Base-by-base conservation (phyloP, 2,113 vertebrate genomes). In the Electrona antarctica region DNA sequence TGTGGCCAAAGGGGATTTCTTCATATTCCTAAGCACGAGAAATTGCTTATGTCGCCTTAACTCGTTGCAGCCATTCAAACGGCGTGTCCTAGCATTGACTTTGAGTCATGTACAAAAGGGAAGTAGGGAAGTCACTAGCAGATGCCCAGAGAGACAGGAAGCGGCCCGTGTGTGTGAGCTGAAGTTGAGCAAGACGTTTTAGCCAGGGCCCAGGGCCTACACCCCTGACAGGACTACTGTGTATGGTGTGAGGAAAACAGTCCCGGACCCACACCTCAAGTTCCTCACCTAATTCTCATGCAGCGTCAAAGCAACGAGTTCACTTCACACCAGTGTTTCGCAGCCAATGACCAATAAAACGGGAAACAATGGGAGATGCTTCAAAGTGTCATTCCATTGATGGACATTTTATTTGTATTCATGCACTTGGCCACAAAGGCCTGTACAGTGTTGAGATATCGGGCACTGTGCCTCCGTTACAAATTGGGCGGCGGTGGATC, bases 231-330 rank as follows among this genome's bases (percentile, higher is more conserved):
- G 1, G 55, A 41, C 61, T 7, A 15, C 70, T 67, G 74, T 84
- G 81, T 61, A 77, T 46, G 60, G 67, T 13, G 54, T 8, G 58
- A 2, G 61, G 14, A 14, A 54, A 69, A 84, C 85, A 65, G 62
- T 28, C 71, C 69, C 8, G 69, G 15, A 21, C 81, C 64, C 72
- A 73, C 15, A 73, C 15, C 56, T 79, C 57, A 46, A 60, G 71
- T 55, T 60, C 79, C 66, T 56, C 74, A 64, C 77, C 85, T 86
- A 82, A 73, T 91, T 90, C 79, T 86, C 79, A 91, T 87, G 81
- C 82, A 63, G 83, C 10, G 77, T 83, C 52, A 80, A 83, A 74
- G 33, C 65, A 66, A 73, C 85, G 85, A 74, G 80, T 78, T 89
- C 71, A 83, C 75, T 89, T 91, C 87, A 85, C 89, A 83, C 82